phyloP scores from a whole-genome alignment of 2,888 invertebrate genomes.

The Cetonia aurata region DNA sequence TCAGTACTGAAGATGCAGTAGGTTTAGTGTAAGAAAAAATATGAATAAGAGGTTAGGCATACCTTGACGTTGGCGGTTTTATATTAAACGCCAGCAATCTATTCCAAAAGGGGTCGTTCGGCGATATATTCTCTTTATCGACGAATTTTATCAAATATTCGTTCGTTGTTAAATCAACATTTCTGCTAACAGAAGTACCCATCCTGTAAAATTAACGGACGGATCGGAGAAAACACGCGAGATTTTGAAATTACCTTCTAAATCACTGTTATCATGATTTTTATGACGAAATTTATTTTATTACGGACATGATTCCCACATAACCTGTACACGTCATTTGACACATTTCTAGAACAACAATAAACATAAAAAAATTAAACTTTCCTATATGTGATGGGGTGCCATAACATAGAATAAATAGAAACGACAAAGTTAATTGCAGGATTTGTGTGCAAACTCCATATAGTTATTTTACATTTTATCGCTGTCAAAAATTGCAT shows the following conservation, averaged over 20 bases:
- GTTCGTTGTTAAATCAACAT: conserved; percentile 84
- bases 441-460: too few relatives aligned
- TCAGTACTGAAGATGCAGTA: conserved; percentile 74
- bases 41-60: conserved; percentile 6
- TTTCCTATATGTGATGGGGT: conserved; percentile 6
- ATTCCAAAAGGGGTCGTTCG: conserved; percentile 95
- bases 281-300: conserved; percentile 28
- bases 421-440: too few relatives aligned
- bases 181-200: conserved; percentile 86
- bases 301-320: conserved; percentile 47
- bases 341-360: conserved; percentile 41
- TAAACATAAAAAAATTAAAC: conserved; percentile 16
- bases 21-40: background rate
- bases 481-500: too few relatives aligned
- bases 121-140: conserved; percentile 82
- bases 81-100: conserved; percentile 92
- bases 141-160: conserved; percentile 84
- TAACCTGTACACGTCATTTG: conserved; percentile 57
- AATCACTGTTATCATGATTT: conserved; percentile 31
- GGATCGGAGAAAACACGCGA: background rate
- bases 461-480: too few relatives aligned
- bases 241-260: conserved; percentile 20
- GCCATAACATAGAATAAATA: too few relatives aligned
- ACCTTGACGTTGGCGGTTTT: conserved; percentile 73
- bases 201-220: conserved; percentile 65